These are phyloP conservation scores for Ceratina japonica DNA, from an alignment of 1,140 invertebrate species.

Conservation along the genomic window DNA sequence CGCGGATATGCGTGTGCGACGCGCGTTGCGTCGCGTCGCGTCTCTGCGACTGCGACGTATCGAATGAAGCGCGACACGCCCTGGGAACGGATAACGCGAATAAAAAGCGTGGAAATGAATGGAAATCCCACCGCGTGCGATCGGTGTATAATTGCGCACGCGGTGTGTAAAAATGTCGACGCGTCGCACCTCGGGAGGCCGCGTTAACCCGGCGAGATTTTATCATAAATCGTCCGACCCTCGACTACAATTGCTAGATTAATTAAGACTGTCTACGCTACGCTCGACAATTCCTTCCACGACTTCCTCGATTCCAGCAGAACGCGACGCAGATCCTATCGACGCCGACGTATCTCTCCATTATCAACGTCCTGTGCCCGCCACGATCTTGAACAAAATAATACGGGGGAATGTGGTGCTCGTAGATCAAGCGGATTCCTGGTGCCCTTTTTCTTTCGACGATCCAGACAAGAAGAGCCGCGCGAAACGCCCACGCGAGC, in stretches of 20 bases:
- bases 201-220: background rate
- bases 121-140: constrained; percentile 13
- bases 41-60: constrained; percentile 37
- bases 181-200: too few species aligned
- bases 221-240: background rate
- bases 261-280: background rate
- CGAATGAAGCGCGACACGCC: constrained; percentile 53
- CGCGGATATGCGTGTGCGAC: constrained; percentile 19
- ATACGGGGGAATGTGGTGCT: background rate
- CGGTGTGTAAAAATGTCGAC: too few species aligned
- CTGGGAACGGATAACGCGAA: constrained; percentile 28
- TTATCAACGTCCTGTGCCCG: constrained; percentile 11
- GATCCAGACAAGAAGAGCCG: constrained; percentile 46
- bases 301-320: background rate
- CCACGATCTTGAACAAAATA: constrained; percentile 6
- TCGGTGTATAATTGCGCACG: background rate
- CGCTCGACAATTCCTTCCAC: constrained; percentile 5
- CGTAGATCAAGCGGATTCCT: constrained; percentile 29
- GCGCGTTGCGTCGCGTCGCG: background rate
- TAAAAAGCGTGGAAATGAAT: constrained; percentile 31
- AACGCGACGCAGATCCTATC: constrained; percentile 7
- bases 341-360: constrained; percentile 1
- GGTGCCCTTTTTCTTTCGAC: background rate
- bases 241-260: background rate
- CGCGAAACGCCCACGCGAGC: constrained; percentile 49